Base-by-base conservation (phyloP, 2,888 invertebrate genomes). In the Carcina quercana region DNA sequence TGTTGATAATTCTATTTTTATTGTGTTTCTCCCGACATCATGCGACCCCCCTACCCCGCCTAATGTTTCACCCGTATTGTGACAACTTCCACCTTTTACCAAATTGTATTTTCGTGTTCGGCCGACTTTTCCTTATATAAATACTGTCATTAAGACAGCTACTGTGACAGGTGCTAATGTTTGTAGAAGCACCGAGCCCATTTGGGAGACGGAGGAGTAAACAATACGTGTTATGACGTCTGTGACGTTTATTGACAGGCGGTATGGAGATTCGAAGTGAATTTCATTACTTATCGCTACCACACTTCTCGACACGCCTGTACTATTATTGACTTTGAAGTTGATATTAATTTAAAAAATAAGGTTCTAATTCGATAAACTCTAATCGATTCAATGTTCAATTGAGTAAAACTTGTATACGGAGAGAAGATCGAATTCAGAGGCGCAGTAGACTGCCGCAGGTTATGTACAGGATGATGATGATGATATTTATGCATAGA, bases 31-130 rank as follows among this genome's bases (percentile, higher is more conserved):
- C n/a, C 13, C n/a, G 15, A 24, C 24, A 22, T 36, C 35, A 35
- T 38, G 40, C 34, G 38, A 31, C 32, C 46, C 58, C 61, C 56
- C 60, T 57, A n/a, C n/a, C 63, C 65, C 53, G 60, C 68, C 72
- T 76, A 75, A 79, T 79, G 80, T 74, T 69, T 67, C 60, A 71
- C 73, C 78, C 70, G 73, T 78, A 67, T 75, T 67, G 65, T 73
- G 75, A 78, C 78, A 78, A 78, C 73, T 74, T 74, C 64, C 68
- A 70, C 78, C 74, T 78, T 78, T 70, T 66, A 76, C 78, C 73
- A 79, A 82, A 83, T 82, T 80, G 82, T 83, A 71, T 83, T 83
- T 79, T 79, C 82, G 71, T 83, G 82, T 82, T 78, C 71, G 56
- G 58, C 60, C 64, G 75, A 80, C 69, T 78, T 83, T 80, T 80